Evolutionary conservation across 2,888 invertebrate species (phyloP).

Genomic region (Catocala nupta): DNA sequence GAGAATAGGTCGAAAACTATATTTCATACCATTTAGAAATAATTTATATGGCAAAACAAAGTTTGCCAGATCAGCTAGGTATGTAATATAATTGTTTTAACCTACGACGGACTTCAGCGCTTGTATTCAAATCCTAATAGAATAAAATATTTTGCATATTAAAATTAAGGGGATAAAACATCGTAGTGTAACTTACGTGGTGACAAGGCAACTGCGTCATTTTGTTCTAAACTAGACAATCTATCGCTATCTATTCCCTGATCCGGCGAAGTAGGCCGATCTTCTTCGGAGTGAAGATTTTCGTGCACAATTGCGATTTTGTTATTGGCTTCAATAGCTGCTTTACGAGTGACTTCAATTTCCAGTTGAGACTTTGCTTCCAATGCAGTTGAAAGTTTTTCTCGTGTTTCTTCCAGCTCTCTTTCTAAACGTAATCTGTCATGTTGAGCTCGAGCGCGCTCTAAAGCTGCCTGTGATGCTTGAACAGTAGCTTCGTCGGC

Average conservation of each 20-base stretch:
- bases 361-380: constrained; percentile 75
- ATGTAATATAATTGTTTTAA: too few relatives aligned
- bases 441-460: constrained; percentile 91
- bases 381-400: constrained; percentile 72
- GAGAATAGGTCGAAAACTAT: too few relatives aligned
- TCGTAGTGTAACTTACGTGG: constrained; percentile 71
- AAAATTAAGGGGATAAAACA: too few relatives aligned
- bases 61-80: too few relatives aligned
- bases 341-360: constrained; percentile 80
- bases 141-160: too few relatives aligned
- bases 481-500: constrained; percentile 91
- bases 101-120: too few relatives aligned
- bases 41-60: too few relatives aligned
- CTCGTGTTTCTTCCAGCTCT: constrained; percentile 87
- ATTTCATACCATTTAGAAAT: too few relatives aligned
- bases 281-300: constrained; percentile 71
- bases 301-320: constrained; percentile 70
- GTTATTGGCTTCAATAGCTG: constrained; percentile 66
- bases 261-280: constrained; percentile 91
- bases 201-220: constrained; percentile 78
- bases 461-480: constrained; percentile 91
- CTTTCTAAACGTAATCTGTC: constrained; percentile 90
- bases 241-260: constrained; percentile 96
- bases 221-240: constrained; percentile 89
- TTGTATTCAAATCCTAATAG: too few relatives aligned